These are phyloP conservation scores for Serrognathus titanus DNA, from an alignment of 2,888 invertebrate species.

Conservation along the genomic window DNA sequence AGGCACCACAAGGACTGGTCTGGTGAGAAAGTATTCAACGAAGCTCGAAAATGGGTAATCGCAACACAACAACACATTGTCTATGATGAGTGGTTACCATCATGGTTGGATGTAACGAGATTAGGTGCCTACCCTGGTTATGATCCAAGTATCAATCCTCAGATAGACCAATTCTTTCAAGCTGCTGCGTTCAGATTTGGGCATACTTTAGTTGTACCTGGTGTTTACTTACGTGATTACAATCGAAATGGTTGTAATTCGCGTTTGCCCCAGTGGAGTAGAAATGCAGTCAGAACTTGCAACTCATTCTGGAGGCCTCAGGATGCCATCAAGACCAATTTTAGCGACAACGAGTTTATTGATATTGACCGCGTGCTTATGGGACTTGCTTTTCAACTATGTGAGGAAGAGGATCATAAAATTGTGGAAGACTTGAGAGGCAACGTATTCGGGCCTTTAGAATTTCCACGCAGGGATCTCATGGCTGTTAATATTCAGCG, in stretches of 20 bases:
- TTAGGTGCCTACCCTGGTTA: slow-evolving; percentile 44
- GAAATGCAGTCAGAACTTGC: slow-evolving; percentile 49
- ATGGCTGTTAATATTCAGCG: slow-evolving; percentile 60
- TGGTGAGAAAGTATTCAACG: slow-evolving; percentile 53
- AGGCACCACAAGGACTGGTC: slow-evolving; percentile 43
- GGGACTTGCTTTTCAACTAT: slow-evolving; percentile 55
- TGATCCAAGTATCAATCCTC: slow-evolving; percentile 55
- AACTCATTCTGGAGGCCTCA: slow-evolving; percentile 55
- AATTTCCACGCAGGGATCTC: slow-evolving; percentile 57
- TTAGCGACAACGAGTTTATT: slow-evolving; percentile 32
- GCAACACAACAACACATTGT: slow-evolving; percentile 54
- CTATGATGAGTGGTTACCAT: slow-evolving; percentile 52
- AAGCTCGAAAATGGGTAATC: slow-evolving; percentile 57
- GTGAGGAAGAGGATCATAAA: slow-evolving; percentile 55
- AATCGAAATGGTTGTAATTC: slow-evolving; percentile 43
- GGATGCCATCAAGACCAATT: slow-evolving; percentile 39
- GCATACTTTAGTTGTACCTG: slow-evolving; percentile 57
- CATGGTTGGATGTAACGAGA: slow-evolving; percentile 41
- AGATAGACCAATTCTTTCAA: slow-evolving; percentile 60
- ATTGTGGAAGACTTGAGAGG: slow-evolving; percentile 59
- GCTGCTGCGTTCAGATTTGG: slow-evolving; percentile 60
- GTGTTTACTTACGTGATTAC: slow-evolving; percentile 51
- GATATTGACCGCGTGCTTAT: slow-evolving; percentile 54
- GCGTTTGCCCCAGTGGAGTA: slow-evolving; percentile 29
- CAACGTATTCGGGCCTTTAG: slow-evolving; percentile 56